Evolutionary conservation across 2,113 vertebrate genomes (phyloP).

Genomic region (Rattus norvegicus): GRCr8 NC_086019.1:145164001-145164500

Average conservation of each 20-base stretch:
- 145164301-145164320: not conserved
- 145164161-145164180: not conserved
- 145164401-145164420: not conserved
- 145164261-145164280: not conserved
- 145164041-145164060: not conserved
- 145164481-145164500: not conserved
- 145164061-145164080: too few relatives aligned
- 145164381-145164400: not conserved
- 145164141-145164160: not conserved
- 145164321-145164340: not conserved
- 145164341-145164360: not conserved
- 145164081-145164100: too few relatives aligned
- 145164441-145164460: not conserved
- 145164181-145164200: not conserved
- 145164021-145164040: not conserved
- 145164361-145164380: not conserved
- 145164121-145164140: too few relatives aligned
- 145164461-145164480: not conserved
- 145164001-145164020: not conserved
- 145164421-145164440: not conserved
- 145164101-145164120: too few relatives aligned
- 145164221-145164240: not conserved
- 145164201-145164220: not conserved
- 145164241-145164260: not conserved
- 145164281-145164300: not conserved